Base-by-base conservation (phyloP, 2,888 invertebrate species). In the Norana najaformis region DNA sequence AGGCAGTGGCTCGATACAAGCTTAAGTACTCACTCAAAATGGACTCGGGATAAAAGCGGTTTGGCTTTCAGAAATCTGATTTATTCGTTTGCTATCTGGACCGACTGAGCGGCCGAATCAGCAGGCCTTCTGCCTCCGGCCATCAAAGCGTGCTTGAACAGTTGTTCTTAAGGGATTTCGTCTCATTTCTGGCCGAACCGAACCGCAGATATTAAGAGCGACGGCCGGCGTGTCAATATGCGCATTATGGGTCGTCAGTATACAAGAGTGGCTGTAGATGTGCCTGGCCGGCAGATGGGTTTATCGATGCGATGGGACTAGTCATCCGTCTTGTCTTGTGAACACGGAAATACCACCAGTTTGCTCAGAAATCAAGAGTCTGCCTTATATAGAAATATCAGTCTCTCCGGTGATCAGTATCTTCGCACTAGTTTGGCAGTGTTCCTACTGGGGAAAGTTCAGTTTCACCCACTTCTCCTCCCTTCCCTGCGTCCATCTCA, bases 11-110 rank as follows among this genome's bases (percentile, higher is more conserved):
- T n/a, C 69, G 69, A 69, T 69, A 69, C n/a, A 47, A n/a, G 69
- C 69, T 69, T 69, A 69, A 69, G 69, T 69, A 69, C 69, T 69
- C 69, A 69, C 69, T 69, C 69, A 69, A 69, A 69, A 69, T n/a
- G 69, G 11, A n/a, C 69, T n/a, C n/a, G 30, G 69, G 69, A 69
- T 69, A 69, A 69, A 69, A 69, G n/a, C 30, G 30, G 23, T 69
- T 69, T 69, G 69, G n/a, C 30, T 69, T 69, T n/a, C 69, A 69
- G 69, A n/a, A 69, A 69, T 69, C 69, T 69, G 69, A 69, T 69
- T 69, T 69, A 69, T 69, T 69, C 69, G n/a, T n/a, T n/a, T 69
- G 69, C 69, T 69, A 69, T 69, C 69, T 69, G 69, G 69, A 69
- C 69, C 5, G n/a, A 69, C 69, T 8, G 69, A 69, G 30, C 69